Percentiles rank a stretch among this genome's conserved stretches.
phyloP scores from a whole-genome alignment of 2,888 invertebrate genomes.

The Pteria penguin region DNA sequence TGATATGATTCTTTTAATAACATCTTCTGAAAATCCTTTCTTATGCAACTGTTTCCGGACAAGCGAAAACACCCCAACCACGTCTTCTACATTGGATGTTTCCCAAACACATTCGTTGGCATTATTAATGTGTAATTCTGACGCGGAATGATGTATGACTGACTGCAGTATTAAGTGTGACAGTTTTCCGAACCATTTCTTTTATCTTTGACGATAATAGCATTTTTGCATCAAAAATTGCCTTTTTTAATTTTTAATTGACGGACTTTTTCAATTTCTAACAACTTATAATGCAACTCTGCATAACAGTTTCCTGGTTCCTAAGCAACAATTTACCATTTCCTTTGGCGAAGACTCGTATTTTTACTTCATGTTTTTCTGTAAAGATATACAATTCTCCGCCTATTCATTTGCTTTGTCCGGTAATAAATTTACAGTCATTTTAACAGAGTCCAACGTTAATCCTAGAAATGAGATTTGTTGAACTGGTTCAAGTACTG shows the following conservation, averaged over 20 bases:
- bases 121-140: too few relatives aligned
- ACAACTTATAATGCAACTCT: constrained; percentile 21
- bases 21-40: constrained; percentile 28
- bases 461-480: constrained; percentile 33
- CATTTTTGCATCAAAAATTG: constrained; percentile 13
- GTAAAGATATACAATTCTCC: not conserved
- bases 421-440: constrained; percentile 32
- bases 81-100: too few relatives aligned
- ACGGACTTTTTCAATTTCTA: constrained; percentile 34
- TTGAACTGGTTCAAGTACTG: constrained; percentile 28
- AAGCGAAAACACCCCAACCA: too few relatives aligned
- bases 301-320: constrained; percentile 29
- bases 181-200: not conserved
- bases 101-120: too few relatives aligned
- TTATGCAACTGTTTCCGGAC: too few relatives aligned
- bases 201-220: not conserved
- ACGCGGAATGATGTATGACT: too few relatives aligned
- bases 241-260: constrained; percentile 7
- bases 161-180: too few relatives aligned
- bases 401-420: constrained; percentile 15
- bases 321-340: constrained; percentile 35
- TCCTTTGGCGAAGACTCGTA: constrained; percentile 21
- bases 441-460: constrained; percentile 29
- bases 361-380: not conserved
- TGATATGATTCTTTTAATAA: constrained; percentile 35